These are phyloP conservation scores for Drosophila meridionalis DNA, from an alignment of 2,888 invertebrate genomes.

Conservation along the genomic window DNA sequence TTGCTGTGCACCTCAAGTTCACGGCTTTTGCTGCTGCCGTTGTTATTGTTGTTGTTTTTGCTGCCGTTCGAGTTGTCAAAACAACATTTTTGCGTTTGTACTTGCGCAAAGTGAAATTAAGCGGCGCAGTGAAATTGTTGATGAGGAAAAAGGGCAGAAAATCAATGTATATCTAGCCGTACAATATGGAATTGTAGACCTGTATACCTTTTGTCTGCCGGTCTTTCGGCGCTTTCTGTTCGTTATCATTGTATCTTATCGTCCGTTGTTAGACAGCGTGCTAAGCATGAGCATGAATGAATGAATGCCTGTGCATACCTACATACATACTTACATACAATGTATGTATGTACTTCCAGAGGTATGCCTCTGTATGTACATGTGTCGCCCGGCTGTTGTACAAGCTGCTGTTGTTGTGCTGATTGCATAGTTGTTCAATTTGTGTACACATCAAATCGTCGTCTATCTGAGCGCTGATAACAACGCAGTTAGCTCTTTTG, in stretches of 20 bases:
- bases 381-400: conserved; percentile 53
- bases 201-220: not conserved
- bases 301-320: conserved; percentile 5
- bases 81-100: conserved; percentile 47
- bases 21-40: conserved; percentile 45
- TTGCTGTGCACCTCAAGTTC: conserved; percentile 62
- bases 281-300: conserved; percentile 43
- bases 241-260: conserved; percentile 44
- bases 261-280: conserved; percentile 41
- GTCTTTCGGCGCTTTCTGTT: not conserved
- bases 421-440: conserved; percentile 72
- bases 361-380: conserved; percentile 9
- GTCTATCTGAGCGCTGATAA: conserved; percentile 39
- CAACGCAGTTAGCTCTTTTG: conserved; percentile 19
- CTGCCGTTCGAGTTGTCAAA: conserved; percentile 61
- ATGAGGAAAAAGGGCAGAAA: conserved; percentile 9
- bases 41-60: not conserved
- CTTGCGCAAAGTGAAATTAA: conserved; percentile 58
- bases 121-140: conserved; percentile 42
- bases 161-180: conserved; percentile 7
- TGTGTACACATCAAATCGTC: conserved; percentile 34
- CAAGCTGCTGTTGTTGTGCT: conserved; percentile 38
- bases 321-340: no score
- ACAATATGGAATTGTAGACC: not conserved
- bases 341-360: not conserved